Evolutionary conservation across 2,113 vertebrate species (phyloP).

Genomic region (Terrapene triunguis): DNA sequence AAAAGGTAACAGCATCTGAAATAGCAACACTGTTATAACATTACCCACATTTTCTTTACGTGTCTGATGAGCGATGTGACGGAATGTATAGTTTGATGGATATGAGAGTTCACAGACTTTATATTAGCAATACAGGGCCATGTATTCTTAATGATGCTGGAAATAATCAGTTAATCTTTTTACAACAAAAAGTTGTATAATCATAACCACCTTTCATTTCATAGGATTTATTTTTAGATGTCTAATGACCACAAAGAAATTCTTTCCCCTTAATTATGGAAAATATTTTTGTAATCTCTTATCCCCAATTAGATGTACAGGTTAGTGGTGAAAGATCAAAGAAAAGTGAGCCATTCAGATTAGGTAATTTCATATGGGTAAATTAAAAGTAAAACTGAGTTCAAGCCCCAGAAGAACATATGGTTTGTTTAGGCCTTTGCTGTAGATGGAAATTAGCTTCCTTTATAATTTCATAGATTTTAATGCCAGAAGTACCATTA

Average conservation of each 20-base stretch:
- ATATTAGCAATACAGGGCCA: not conserved
- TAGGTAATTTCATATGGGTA: slow-evolving; percentile 31
- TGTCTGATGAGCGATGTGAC: not conserved
- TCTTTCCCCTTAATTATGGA: slow-evolving; percentile 15
- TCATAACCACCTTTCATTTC: not conserved
- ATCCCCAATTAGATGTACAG: not conserved
- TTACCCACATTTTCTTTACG: not conserved
- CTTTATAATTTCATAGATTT: slow-evolving; percentile 56
- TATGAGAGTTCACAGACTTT: not conserved
- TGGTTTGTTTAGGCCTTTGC: slow-evolving; percentile 11
- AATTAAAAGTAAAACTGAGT: slow-evolving; percentile 18
- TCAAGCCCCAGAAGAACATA: slow-evolving; percentile 30
- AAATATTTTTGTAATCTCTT: not conserved
- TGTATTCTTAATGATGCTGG: not conserved
- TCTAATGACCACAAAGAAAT: slow-evolving; percentile 1
- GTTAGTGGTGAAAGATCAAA: slow-evolving; percentile 24
- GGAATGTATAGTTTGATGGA: not conserved
- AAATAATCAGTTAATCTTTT: fast-evolving
- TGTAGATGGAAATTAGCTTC: slow-evolving; percentile 15
- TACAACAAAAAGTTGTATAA: not conserved
- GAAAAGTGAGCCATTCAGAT: slow-evolving; percentile 43
- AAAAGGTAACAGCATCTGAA: not conserved
- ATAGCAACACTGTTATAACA: not conserved
- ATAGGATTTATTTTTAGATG: slow-evolving; percentile 38
- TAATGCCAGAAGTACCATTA: not conserved